Evolutionary conservation across 2,113 vertebrate genomes (phyloP).

Genomic region (Osmerus mordax): DNA sequence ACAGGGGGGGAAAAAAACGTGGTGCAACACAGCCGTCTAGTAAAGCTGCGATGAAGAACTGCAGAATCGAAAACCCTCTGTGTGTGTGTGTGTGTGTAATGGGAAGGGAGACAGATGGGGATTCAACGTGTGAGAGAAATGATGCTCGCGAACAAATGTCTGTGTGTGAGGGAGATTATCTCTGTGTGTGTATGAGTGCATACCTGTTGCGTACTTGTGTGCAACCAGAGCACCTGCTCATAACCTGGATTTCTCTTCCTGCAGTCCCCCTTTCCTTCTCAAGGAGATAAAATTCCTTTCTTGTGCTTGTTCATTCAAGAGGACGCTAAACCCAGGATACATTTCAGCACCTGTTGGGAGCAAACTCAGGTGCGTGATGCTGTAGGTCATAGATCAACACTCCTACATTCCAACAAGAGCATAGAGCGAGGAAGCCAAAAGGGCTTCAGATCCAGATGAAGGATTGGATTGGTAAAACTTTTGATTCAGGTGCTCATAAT

Average conservation of each 20-base stretch:
- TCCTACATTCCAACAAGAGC: not conserved
- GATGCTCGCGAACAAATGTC: too few relatives aligned
- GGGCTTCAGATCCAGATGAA: too few relatives aligned
- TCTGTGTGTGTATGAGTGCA: too few relatives aligned
- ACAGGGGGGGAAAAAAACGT: too few relatives aligned
- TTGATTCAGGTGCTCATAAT: too few relatives aligned
- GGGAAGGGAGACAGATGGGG: too few relatives aligned
- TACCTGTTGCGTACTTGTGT: not conserved
- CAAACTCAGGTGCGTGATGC: not conserved
- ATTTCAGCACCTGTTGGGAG: constrained; percentile 6
- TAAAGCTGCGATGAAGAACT: not conserved
- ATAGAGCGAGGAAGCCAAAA: too few relatives aligned
- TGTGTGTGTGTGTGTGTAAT: not conserved
- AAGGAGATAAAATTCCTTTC: constrained; percentile 4
- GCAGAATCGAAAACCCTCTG: not conserved
- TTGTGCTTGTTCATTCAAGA: not conserved
- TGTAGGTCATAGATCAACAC: too few relatives aligned
- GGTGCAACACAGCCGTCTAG: not conserved
- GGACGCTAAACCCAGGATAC: constrained; percentile 1
- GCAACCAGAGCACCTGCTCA: not conserved
- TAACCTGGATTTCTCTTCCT: not conserved
- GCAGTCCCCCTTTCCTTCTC: not conserved
- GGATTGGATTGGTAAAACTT: too few relatives aligned
- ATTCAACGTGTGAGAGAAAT: too few relatives aligned
- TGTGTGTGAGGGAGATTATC: too few relatives aligned